These are phyloP conservation scores for Platyrinchus mystaceus DNA, from an alignment of 2,797 vertebrate species.

Conservation along the genomic window DNA sequence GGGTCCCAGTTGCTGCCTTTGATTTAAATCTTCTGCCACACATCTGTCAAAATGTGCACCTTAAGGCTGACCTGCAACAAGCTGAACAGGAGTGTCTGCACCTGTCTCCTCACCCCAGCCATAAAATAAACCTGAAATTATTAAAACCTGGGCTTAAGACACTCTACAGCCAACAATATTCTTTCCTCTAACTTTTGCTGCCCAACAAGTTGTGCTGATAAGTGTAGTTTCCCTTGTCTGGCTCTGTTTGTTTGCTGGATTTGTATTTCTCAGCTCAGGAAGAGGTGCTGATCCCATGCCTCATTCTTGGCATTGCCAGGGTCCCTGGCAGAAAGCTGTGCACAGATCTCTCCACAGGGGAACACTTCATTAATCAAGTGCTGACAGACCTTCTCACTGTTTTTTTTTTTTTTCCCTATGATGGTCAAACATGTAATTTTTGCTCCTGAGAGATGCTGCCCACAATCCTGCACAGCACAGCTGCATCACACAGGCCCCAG, in stretches of 20 bases:
- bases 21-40: background rate
- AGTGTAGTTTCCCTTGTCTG: background rate
- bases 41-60: background rate
- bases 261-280: background rate
- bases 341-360: background rate
- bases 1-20: background rate
- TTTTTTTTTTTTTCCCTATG: fast-evolving
- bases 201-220: background rate
- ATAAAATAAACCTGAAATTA: background rate
- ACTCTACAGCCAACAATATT: background rate
- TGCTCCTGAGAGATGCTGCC: background rate
- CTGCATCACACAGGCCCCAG: background rate
- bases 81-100: background rate
- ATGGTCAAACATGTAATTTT: background rate
- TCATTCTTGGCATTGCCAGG: background rate
- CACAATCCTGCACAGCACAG: background rate
- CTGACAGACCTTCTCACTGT: background rate
- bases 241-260: background rate
- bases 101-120: background rate
- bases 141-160: background rate
- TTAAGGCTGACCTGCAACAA: background rate
- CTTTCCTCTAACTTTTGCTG: background rate
- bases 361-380: background rate
- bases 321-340: background rate
- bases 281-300: constrained; percentile 4